phyloP scores from a whole-genome alignment of 2,113 vertebrate genomes.

The Sprattus sprattus region DNA sequence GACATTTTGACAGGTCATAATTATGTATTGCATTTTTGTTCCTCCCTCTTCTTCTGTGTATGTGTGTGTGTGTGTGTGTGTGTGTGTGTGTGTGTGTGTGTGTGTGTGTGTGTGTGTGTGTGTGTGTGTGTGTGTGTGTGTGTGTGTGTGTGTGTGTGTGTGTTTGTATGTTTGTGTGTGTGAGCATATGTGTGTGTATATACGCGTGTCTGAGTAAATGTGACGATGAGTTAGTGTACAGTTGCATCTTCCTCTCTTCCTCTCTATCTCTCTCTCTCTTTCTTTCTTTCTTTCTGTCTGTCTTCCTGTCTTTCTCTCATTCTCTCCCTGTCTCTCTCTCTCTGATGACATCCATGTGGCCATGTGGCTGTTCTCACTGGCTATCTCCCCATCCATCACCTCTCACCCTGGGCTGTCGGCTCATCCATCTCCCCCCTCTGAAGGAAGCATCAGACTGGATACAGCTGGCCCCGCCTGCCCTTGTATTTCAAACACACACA shows the following conservation, averaged over 20 bases:
- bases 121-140: too few relatives aligned
- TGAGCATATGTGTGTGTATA: background rate
- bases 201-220: background rate
- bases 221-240: background rate
- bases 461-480: background rate
- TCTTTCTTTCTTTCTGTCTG: too few relatives aligned
- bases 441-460: background rate
- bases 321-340: background rate
- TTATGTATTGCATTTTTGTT: background rate
- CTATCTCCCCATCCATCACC: conserved; percentile 10
- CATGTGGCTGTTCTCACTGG: conserved; percentile 10
- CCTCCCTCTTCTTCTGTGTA: background rate
- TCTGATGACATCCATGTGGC: background rate
- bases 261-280: background rate
- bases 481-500: background rate
- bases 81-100: background rate
- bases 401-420: background rate
- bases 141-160: background rate
- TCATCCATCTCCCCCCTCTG: background rate
- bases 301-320: too few relatives aligned
- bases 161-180: background rate
- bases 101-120: background rate
- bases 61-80: background rate
- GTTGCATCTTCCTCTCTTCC: background rate
- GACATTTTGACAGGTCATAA: background rate